Conservation (phyloP, 2,888 invertebrate genomes). For the Andrena trimmerana region DNA sequence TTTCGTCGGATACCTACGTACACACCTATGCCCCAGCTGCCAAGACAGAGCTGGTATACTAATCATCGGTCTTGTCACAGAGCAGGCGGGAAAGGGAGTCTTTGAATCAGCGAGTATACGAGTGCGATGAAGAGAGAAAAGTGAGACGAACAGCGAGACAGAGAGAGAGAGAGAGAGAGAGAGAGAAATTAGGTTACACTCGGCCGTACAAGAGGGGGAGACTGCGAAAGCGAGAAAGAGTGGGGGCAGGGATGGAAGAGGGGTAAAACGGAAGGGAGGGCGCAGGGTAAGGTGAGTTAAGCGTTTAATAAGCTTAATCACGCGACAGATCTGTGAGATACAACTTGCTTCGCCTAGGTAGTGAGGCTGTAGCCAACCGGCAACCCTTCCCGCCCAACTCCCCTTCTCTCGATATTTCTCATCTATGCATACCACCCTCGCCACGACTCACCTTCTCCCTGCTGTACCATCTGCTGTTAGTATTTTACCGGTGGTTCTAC, state of each 20-base stretch:
- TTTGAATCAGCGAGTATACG: too few relatives aligned
- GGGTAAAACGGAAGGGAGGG: slow-evolving; percentile 52
- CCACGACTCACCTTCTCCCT: slow-evolving; percentile 63
- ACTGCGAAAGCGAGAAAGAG: slow-evolving; percentile 36
- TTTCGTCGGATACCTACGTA: too few relatives aligned
- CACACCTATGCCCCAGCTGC: too few relatives aligned
- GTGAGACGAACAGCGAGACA: not conserved
- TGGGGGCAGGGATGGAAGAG: slow-evolving; percentile 60
- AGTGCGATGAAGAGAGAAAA: not conserved
- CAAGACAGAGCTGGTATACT: too few relatives aligned
- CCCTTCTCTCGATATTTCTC: slow-evolving; percentile 42
- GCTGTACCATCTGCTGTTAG: slow-evolving; percentile 85
- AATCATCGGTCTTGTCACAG: too few relatives aligned
- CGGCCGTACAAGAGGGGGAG: slow-evolving; percentile 44
- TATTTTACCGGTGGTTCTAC: slow-evolving; percentile 83
- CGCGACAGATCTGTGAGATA: slow-evolving; percentile 85
- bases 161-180: not conserved
- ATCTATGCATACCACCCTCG: slow-evolving; percentile 54
- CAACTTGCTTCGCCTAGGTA: slow-evolving; percentile 84
- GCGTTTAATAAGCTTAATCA: slow-evolving; percentile 85
- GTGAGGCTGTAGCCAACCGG: slow-evolving; percentile 73
- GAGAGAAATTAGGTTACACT: slow-evolving; percentile 23
- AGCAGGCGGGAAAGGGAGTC: too few relatives aligned
- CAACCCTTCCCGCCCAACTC: slow-evolving; percentile 65
- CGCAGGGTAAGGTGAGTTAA: slow-evolving; percentile 81